phyloP scores from a whole-genome alignment of 2,797 vertebrate species.

The Tauraco hartlaubi region DNA sequence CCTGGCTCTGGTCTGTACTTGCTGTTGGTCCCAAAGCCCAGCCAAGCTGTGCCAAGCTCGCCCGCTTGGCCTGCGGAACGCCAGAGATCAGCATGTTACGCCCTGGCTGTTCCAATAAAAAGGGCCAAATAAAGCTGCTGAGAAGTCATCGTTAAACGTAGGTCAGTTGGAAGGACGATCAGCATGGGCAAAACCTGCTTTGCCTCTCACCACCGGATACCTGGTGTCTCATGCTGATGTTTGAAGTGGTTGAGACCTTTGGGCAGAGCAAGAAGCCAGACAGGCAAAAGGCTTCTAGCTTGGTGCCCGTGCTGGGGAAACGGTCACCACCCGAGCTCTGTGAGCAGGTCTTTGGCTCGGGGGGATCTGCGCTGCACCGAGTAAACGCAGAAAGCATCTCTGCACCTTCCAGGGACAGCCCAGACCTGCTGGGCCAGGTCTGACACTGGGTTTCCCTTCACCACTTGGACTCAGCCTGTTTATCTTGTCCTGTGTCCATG shows the following conservation, averaged over 20 bases:
- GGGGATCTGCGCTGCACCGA: background rate
- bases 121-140: background rate
- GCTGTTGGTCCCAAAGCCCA: constrained; percentile 24
- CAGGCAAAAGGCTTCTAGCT: background rate
- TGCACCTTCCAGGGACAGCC: background rate
- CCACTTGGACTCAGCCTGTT: background rate
- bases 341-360: background rate
- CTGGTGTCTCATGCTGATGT: background rate
- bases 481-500: background rate
- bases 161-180: background rate
- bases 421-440: background rate
- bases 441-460: background rate
- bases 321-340: background rate
- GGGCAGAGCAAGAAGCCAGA: background rate
- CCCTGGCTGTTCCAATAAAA: background rate
- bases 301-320: background rate
- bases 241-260: constrained; percentile 26
- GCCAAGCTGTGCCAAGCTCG: background rate
- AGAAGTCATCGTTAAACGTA: background rate
- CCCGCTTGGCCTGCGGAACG: background rate
- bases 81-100: background rate
- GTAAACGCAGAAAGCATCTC: background rate
- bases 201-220: background rate
- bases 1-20: background rate
- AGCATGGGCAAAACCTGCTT: background rate